Base-by-base conservation (phyloP, 2,888 invertebrate species). In the Xylota segnis region DNA sequence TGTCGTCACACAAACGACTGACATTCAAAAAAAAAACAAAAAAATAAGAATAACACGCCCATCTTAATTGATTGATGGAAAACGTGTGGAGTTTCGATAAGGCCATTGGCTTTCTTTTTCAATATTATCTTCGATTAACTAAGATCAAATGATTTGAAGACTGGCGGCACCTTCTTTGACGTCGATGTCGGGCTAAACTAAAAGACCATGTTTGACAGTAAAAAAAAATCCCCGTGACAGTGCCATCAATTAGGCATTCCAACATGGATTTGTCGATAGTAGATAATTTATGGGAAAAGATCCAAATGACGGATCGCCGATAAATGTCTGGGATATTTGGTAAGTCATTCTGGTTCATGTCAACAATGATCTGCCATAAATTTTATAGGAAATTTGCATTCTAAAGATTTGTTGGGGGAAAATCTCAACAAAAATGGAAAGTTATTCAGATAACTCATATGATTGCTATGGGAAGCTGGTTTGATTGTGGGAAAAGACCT, bases 11-110 rank as follows among this genome's bases (percentile, higher is more conserved):
- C n/a, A 65, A 50, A 23, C n/a, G 23, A 12, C 12, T 32, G 23
- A 65, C 34, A 50, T 50, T n/a, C 14, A 12, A 14, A 37, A 10
- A 37, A 37, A 37, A 7, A 34, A 34, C 2, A 34, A 6, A 34
- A 37, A 50, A 47, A 14, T 34, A 12, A 50, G 34, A 47, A 65
- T 47, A 18, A 50, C 50, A 65, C 65, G 50, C 65, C 65, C 32
- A 50, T 50, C 27, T 65, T 65, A 65, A 65, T 65, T 65, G 65
- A 65, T 65, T 65, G 65, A 65, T 65, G 65, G 50, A 34, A 12
- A 34, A 50, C 65, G 65, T 65, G 65, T 65, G 50, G 65, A 37
- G 65, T 7, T 18, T 50, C n/a, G 65, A 65, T 65, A 65, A 63
- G 47, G 47, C 29, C 45, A 47, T 32, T 61, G 61, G 43, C 43